A percentile compares a stretch with the other conserved stretches of the same genome.
phyloP scores from a whole-genome alignment of 35 echinoderm and acorn worm species.

The Ptychodera flava region DNA sequence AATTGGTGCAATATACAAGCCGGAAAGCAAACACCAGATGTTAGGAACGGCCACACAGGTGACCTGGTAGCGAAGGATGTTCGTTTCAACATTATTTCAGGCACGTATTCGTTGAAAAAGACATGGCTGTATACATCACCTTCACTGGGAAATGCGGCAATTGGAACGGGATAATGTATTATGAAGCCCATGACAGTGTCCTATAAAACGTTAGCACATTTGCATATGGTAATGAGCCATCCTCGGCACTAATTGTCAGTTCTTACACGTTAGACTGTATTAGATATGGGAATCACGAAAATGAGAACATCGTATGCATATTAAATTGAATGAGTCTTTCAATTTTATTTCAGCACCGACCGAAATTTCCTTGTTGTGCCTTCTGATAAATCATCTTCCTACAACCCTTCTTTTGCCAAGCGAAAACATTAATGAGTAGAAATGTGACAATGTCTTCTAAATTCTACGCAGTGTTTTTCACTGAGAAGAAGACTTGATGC shows the following conservation, averaged over 20 bases:
- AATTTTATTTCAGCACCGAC: not conserved
- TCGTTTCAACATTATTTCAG: too few species aligned
- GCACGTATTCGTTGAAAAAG: too few species aligned
- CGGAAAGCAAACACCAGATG: too few species aligned
- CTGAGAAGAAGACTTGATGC: not conserved
- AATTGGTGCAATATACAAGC: too few species aligned
- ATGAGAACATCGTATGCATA: not conserved
- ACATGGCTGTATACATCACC: too few species aligned
- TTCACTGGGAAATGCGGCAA: too few species aligned
- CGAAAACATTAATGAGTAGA: not conserved
- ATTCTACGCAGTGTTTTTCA: not conserved
- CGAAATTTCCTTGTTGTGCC: not conserved
- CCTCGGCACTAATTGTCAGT: not conserved
- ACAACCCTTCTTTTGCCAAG: not conserved
- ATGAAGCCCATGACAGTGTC: too few species aligned
- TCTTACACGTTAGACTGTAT: not conserved
- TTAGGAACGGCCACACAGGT: too few species aligned
- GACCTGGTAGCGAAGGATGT: too few species aligned
- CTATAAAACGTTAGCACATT: too few species aligned
- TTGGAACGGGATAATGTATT: too few species aligned
- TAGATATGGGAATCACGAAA: not conserved
- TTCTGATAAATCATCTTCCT: not conserved
- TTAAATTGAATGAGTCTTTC: not conserved
- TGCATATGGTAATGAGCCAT: too few species aligned
- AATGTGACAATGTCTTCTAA: not conserved